Evolutionary conservation across 2,888 invertebrate genomes (phyloP), one percentile per base, ranked within the genome.

Genomic region (Elaeidobius kamerunicus): DNA sequence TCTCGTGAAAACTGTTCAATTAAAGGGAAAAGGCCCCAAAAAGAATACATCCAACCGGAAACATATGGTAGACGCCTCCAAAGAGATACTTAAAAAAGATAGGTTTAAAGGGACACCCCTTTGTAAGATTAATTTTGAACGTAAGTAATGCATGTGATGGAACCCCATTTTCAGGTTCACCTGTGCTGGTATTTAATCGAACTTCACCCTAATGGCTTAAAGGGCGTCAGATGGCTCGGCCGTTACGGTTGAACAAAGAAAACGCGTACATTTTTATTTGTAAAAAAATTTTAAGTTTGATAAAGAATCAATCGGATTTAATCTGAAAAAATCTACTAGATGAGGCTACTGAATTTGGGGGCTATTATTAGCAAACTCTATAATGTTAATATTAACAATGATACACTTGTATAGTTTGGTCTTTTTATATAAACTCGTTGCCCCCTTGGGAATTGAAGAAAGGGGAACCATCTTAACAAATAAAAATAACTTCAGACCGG

Each of bases 211-310:
- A 23, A 46, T 23, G 42, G 27, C 15, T 11, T 6, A 9, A 18
- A 23, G 16, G 11, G 14, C 65, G 65, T 61, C 71, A 71, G 70
- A 65, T 70, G 71, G 68, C 63, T 57, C 58, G 67, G 67, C 67
- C 69, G 71, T 70, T 71, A 70, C 69, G 70, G 5, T 6, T 23
- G 23, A 23, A n/a, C n/a, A n/a, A n/a, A n/a, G n/a, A n/a, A n/a
- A n/a, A n/a, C n/a, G n/a, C n/a, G n/a, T n/a, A n/a, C n/a, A n/a
- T n/a, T n/a, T n/a, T n/a, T n/a, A n/a, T n/a, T n/a, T n/a, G n/a
- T n/a, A n/a, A n/a, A n/a, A n/a, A n/a, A n/a, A n/a, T n/a, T n/a
- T 23, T 4, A 9, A 23, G 23, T 23, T 23, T 23, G 23, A 23
- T 23, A 6, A 9, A 23, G 23, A 6, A 6, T 23, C 23, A 23